phyloP scores from a whole-genome alignment of 2,797 vertebrate species.

The Antrozous pallidus region DNA sequence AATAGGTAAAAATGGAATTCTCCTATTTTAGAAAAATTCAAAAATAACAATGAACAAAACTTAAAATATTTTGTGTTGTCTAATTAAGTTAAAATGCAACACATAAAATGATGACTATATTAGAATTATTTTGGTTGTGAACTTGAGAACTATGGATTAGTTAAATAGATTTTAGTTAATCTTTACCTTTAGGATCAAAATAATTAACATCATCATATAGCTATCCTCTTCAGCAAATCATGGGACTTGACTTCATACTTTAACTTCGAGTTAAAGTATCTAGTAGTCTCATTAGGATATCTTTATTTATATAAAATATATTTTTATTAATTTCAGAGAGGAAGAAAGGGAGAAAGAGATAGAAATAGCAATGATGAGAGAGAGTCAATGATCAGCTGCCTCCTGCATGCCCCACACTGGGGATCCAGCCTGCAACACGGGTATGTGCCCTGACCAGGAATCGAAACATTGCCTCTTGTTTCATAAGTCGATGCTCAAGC shows the following conservation, averaged over 20 bases:
- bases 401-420: too few species aligned
- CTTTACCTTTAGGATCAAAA: constrained; percentile 27
- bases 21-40: neutral
- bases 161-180: neutral
- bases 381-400: too few species aligned
- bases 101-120: neutral
- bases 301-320: neutral
- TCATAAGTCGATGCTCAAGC: too few species aligned
- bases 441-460: too few species aligned
- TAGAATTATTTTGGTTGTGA: neutral
- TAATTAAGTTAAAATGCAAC: neutral
- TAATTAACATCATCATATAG: neutral
- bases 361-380: too few species aligned
- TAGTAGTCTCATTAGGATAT: neutral
- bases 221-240: neutral
- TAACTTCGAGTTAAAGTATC: neutral
- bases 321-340: too few species aligned
- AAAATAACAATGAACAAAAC: neutral
- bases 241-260: neutral
- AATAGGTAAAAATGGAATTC: neutral
- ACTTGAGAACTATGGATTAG: neutral
- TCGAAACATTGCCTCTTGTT: too few species aligned
- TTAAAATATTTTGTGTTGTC: neutral
- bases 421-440: too few species aligned
- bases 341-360: too few species aligned